A percentile compares a stretch with the other conserved stretches of the same genome.
phyloP scores from a whole-genome alignment of 2,888 invertebrate species.

The Machimus atricapillus region DNA sequence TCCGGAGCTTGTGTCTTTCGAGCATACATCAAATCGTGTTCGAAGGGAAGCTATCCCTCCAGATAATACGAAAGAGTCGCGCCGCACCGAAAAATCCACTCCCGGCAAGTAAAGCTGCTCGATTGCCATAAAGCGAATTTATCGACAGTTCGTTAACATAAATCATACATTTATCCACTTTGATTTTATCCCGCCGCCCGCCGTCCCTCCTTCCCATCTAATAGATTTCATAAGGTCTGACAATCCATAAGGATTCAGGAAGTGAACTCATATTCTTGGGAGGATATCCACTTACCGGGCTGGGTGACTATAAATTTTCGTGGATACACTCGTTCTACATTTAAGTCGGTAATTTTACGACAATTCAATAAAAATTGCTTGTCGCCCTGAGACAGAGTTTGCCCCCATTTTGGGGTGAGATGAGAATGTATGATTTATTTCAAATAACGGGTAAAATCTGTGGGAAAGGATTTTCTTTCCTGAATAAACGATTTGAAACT shows the following conservation, averaged over 20 bases:
- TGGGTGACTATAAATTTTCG: slow-evolving; percentile 18
- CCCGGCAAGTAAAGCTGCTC: slow-evolving; percentile 42
- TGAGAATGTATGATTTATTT: neutral
- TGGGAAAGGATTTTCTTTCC: neutral
- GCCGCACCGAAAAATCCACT: neutral
- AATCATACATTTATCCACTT: slow-evolving; percentile 48
- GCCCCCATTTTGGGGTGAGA: neutral
- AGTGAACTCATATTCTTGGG: neutral
- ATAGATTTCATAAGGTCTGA: slow-evolving; percentile 35
- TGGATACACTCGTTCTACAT: slow-evolving; percentile 13
- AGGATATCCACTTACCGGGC: neutral
- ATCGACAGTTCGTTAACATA: slow-evolving; percentile 46
- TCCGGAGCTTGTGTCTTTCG: neutral
- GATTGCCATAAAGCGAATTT: slow-evolving; percentile 48
- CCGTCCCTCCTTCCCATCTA: neutral
- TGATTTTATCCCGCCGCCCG: slow-evolving; percentile 42
- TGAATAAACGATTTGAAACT: neutral
- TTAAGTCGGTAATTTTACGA: slow-evolving; percentile 13
- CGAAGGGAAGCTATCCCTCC: neutral
- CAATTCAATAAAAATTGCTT: slow-evolving; percentile 20
- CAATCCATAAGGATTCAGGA: neutral
- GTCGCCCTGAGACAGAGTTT: neutral
- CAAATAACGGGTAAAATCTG: neutral
- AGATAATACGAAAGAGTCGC: neutral
- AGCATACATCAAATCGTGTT: neutral